These are phyloP conservation scores for Aphelenchoides besseyi DNA, from an alignment of 1,140 invertebrate species.

Conservation along the genomic window DNA sequence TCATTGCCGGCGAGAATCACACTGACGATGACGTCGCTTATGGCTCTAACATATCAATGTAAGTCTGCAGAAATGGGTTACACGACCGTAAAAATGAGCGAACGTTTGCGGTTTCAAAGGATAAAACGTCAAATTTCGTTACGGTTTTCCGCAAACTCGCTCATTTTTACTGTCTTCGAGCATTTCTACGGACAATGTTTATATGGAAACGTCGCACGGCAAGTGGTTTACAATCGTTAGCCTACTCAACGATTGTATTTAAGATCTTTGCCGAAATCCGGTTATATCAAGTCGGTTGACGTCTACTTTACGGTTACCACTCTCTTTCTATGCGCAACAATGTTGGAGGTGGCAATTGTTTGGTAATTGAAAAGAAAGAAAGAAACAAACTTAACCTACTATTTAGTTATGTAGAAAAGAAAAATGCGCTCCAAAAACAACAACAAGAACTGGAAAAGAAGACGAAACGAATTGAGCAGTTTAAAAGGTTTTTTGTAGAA, in stretches of 20 bases:
- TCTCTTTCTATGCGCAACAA: constrained; percentile 17
- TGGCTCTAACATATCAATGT: constrained; percentile 53
- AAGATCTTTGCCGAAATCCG: constrained; percentile 51
- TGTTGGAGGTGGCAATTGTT: constrained; percentile 30
- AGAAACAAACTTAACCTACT: too few relatives aligned
- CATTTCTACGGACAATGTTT: too few relatives aligned
- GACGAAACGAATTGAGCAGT: constrained; percentile 18
- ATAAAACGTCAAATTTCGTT: too few relatives aligned
- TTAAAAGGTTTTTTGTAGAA: constrained; percentile 1
- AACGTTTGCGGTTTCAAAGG: too few relatives aligned
- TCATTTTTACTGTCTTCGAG: not conserved
- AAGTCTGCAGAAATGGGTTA: too few relatives aligned
- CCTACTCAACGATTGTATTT: too few relatives aligned
- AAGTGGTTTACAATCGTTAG: not conserved
- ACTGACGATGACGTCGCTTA: constrained; percentile 59
- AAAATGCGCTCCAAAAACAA: constrained; percentile 12
- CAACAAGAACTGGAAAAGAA: constrained; percentile 19
- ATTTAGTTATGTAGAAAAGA: constrained; percentile 31
- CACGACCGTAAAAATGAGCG: too few relatives aligned
- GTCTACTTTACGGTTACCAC: constrained; percentile 30
- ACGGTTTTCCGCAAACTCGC: too few relatives aligned
- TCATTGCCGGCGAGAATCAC: constrained; percentile 65
- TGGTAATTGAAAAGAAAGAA: too few relatives aligned
- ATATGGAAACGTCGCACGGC: constrained; percentile 48
- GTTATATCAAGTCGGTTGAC: constrained; percentile 38